Conservation (phyloP, 2,113 vertebrate genomes). For the Corythornis vintsioides region DNA sequence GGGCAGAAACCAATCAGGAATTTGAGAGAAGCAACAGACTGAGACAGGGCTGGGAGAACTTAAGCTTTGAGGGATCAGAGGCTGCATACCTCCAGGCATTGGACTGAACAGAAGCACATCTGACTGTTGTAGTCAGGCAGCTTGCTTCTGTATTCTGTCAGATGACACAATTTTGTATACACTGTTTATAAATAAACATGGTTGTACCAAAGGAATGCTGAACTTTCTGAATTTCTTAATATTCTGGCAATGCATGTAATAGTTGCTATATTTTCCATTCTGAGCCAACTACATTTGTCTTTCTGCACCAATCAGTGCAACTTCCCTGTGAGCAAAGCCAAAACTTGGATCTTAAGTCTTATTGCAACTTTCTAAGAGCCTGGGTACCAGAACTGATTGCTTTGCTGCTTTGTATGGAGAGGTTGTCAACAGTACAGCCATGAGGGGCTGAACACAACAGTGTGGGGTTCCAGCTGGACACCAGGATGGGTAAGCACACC, state of each 20-base stretch:
- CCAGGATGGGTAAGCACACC: neutral
- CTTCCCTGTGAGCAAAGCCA: neutral
- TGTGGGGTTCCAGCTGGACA: fast-evolving
- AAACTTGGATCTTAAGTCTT: neutral
- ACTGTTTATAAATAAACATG: neutral
- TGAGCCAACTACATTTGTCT: neutral
- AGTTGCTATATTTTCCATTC: neutral
- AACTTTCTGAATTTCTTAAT: neutral
- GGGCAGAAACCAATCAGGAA: neutral
- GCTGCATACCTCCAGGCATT: neutral
- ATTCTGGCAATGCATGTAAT: neutral
- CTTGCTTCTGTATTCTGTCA: neutral
- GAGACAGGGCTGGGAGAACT: neutral
- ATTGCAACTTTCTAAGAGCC: neutral
- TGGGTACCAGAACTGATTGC: neutral
- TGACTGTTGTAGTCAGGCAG: neutral
- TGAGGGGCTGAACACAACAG: fast-evolving
- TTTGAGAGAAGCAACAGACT: neutral
- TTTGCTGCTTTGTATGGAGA: neutral
- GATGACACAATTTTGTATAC: neutral
- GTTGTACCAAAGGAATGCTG: neutral
- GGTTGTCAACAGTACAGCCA: neutral
- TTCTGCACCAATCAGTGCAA: neutral
- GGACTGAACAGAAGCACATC: neutral
- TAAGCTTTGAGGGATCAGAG: neutral